Evolutionary conservation across 2,113 vertebrate genomes (phyloP), one percentile per base, ranked within the genome.

Genomic region (Eulemur macaco): DNA sequence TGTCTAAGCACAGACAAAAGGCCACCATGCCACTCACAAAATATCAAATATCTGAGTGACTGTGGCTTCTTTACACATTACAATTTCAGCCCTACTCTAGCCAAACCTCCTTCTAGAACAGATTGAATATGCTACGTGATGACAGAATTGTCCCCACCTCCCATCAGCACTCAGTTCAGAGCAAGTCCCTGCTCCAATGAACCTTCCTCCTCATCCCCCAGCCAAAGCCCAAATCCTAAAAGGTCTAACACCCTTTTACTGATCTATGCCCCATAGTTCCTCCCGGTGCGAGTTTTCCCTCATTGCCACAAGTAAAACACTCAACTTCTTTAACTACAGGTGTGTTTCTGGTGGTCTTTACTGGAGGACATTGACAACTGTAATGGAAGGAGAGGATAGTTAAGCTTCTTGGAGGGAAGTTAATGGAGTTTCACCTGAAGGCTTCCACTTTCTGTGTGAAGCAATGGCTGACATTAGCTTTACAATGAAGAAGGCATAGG

Each of bases 1-100:
- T 47, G 31, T 45, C 78, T 89, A 63, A 76, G 12, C n/a, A 81
- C 2, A 87, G 23, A 81, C 77, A 77, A 76, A 86, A 95, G 37
- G 42, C 60, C 54, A 12, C 13, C 5, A 0, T 23, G 71, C 34
- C 50, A 7, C 2, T 21, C 66, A 45, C 27, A 52, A 74, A 63
- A 68, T 42, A 47, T 9, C n/a, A 73, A 39, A n/a, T 47, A 58
- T 17, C 56, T 8, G 14, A 60, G 47, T 4, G 52, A 52, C 68
- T 42, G 25, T 1, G 25, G 54, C 54, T 77, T 81, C 60, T 52
- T 74, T 8, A 52, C 21, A 29, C 58, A 18, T 27, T 63, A 27
- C 60, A 63, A 29, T 63, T 63, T 68, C 34, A 12, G 42, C 56
- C 39, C 39, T 54, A 27, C 34, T 34, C 42, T 8, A 74, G 21